A percentile compares a stretch with the other conserved stretches of the same genome.
These are phyloP conservation scores for Phenganax stokvisi DNA, from an alignment of 92 coral and sea anemone species.

Conservation along the genomic window DNA sequence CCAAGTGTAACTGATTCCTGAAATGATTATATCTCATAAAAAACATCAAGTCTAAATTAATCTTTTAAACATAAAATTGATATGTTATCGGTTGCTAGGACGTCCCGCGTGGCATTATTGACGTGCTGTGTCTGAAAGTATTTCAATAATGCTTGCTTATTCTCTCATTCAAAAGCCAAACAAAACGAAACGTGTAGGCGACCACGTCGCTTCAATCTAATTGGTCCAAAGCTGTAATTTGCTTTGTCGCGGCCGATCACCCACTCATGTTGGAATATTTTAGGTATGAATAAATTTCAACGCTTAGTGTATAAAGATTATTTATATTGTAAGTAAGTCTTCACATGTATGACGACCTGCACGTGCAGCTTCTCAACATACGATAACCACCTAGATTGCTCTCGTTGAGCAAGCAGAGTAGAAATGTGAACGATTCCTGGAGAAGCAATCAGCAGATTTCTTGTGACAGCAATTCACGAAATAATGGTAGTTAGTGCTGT, in stretches of 20 bases:
- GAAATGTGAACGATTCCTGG: not conserved
- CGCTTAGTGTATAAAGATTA: not conserved
- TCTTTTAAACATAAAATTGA: too few species aligned
- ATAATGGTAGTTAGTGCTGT: conserved; percentile 6
- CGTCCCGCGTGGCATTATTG: not conserved
- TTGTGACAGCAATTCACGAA: not conserved
- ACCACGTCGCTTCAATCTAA: not conserved
- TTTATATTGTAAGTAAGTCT: not conserved
- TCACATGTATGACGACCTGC: not conserved
- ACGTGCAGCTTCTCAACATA: not conserved
- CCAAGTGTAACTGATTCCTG: too few species aligned
- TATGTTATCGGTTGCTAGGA: not conserved
- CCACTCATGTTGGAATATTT: not conserved
- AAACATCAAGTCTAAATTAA: too few species aligned
- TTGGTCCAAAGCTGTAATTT: not conserved
- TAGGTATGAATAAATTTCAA: conserved; percentile 1
- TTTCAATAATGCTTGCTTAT: not conserved
- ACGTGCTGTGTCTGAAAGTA: not conserved
- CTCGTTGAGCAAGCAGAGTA: not conserved
- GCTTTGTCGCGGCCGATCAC: not conserved
- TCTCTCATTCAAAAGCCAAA: not conserved
- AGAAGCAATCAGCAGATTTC: not conserved
- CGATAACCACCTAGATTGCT: not conserved
- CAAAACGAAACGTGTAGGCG: not conserved
- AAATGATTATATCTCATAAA: too few species aligned